Evolutionary conservation across 2,113 vertebrate species (phyloP).

Genomic region (Variabilichromis moorii): DNA sequence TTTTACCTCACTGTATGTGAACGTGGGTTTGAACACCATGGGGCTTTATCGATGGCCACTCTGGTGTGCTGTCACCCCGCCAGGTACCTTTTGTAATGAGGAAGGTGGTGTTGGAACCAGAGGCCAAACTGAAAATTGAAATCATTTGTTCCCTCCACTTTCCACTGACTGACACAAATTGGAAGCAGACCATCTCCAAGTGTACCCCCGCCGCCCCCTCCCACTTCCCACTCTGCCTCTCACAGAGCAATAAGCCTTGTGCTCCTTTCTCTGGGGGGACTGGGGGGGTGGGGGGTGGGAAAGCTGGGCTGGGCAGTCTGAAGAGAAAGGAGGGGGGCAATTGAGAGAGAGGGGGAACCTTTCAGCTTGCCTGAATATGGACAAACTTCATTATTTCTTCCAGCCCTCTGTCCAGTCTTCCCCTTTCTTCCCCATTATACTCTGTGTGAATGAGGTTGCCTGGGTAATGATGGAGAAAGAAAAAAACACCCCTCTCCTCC

Average conservation of each 20-base stretch:
- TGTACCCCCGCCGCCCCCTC: not conserved
- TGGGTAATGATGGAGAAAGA: slow-evolving; percentile 70
- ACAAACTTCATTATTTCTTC: slow-evolving; percentile 81
- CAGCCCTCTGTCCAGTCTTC: slow-evolving; percentile 71
- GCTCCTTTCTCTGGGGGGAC: slow-evolving; percentile 28
- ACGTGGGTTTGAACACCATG: not conserved
- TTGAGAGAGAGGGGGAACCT: slow-evolving; percentile 66
- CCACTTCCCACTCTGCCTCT: slow-evolving; percentile 3
- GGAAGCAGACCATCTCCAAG: slow-evolving; percentile 65
- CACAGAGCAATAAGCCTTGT: slow-evolving; percentile 57
- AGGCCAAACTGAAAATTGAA: slow-evolving; percentile 60
- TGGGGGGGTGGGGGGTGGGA: slow-evolving; percentile 50
- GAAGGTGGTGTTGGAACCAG: slow-evolving; percentile 21
- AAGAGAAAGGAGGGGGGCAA: slow-evolving; percentile 48
- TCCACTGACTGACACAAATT: slow-evolving; percentile 67
- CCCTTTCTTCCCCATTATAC: slow-evolving; percentile 76
- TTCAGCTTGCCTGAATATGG: slow-evolving; percentile 78
- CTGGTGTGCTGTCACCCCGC: slow-evolving; percentile 1
- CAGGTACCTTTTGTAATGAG: slow-evolving; percentile 42
- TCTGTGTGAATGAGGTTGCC: slow-evolving; percentile 78
- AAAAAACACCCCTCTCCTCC: slow-evolving; percentile 70
- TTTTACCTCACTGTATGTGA: not conserved
- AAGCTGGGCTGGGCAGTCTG: slow-evolving; percentile 41
- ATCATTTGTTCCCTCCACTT: slow-evolving; percentile 60
- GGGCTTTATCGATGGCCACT: slow-evolving; percentile 13